Percentiles rank a stretch among this genome's conserved stretches.
Evolutionary conservation across 2,888 invertebrate genomes (phyloP).

Genomic region (Copidosoma aretas): DNA sequence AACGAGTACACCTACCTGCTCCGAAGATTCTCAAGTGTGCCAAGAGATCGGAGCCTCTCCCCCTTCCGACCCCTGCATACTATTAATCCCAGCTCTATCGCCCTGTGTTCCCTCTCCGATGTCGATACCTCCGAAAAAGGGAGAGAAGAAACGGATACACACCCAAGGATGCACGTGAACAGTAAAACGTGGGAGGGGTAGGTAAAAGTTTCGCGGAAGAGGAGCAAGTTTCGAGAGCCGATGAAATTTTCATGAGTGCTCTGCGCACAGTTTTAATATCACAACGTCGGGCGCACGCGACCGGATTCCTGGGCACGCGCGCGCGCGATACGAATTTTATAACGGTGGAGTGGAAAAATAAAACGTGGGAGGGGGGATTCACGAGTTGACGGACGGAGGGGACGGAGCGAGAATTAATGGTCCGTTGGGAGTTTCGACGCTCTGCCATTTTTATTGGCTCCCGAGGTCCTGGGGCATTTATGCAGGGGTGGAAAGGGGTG

Average conservation of each 20-base stretch:
- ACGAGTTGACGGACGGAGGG: no score
- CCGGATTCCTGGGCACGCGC: not conserved
- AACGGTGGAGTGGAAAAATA: not conserved
- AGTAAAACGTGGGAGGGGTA: not conserved
- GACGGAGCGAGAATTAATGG: conserved; percentile 19
- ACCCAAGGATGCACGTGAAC: not conserved
- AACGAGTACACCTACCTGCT: no score
- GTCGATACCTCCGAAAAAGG: no score
- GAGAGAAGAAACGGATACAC: no score
- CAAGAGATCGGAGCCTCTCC: not conserved
- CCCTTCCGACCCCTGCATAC: not conserved
- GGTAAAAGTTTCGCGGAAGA: conserved; percentile 3
- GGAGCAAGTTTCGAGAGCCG: conserved; percentile 6
- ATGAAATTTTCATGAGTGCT: conserved; percentile 41
- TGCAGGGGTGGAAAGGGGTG: no score
- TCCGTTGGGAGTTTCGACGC: conserved; percentile 14
- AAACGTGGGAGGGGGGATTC: no score
- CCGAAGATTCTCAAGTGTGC: not conserved
- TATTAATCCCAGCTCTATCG: not conserved
- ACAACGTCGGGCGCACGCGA: not conserved
- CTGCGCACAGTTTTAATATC: conserved; percentile 27
- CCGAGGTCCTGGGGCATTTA: no score
- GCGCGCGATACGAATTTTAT: not conserved
- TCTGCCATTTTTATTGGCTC: conserved; percentile 14
- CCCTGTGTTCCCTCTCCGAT: not conserved